These are phyloP conservation scores for Gryllus bimaculatus DNA, from an alignment of 1,140 invertebrate species.

Conservation along the genomic window DNA sequence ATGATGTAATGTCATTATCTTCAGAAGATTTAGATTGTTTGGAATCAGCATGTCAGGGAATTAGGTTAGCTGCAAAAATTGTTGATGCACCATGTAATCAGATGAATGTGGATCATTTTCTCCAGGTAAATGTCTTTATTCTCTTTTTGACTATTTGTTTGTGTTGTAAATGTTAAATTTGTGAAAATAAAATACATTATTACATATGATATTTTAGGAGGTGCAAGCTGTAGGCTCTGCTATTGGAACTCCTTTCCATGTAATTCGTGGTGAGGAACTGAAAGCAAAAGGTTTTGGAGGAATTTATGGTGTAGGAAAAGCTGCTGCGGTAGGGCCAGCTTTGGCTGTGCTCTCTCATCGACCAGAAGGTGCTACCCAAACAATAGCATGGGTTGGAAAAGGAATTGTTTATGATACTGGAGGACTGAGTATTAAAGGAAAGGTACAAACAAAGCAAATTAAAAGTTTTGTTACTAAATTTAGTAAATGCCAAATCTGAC, in stretches of 20 bases:
- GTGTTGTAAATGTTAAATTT: background rate
- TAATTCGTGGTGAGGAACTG: conserved; percentile 71
- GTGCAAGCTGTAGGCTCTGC: conserved; percentile 50
- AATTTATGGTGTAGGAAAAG: conserved; percentile 80
- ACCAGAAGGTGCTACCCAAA: conserved; percentile 53
- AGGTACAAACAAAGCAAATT: conserved; percentile 40
- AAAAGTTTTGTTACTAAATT: background rate
- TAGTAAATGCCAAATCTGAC: too few species aligned
- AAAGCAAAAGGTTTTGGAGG: conserved; percentile 66
- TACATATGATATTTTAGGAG: conserved; percentile 43
- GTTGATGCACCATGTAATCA: conserved; percentile 76
- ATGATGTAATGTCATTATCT: conserved; percentile 33
- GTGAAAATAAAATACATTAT: background rate
- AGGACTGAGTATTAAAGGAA: conserved; percentile 80
- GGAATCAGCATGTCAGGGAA: conserved; percentile 47
- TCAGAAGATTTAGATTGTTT: conserved; percentile 52
- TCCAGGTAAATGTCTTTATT: conserved; percentile 43
- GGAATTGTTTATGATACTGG: conserved; percentile 91
- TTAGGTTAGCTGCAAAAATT: conserved; percentile 66
- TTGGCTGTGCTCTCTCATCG: conserved; percentile 66
- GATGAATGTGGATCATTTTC: conserved; percentile 72
- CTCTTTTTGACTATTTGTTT: background rate
- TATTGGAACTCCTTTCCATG: conserved; percentile 50
- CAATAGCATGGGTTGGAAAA: conserved; percentile 84
- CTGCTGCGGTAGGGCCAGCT: conserved; percentile 63